Evolutionary conservation across 30 jellyfish, hydroid and myxozoan genomes (phyloP).

Genomic region (Chrysaora quinquecirrha): DNA sequence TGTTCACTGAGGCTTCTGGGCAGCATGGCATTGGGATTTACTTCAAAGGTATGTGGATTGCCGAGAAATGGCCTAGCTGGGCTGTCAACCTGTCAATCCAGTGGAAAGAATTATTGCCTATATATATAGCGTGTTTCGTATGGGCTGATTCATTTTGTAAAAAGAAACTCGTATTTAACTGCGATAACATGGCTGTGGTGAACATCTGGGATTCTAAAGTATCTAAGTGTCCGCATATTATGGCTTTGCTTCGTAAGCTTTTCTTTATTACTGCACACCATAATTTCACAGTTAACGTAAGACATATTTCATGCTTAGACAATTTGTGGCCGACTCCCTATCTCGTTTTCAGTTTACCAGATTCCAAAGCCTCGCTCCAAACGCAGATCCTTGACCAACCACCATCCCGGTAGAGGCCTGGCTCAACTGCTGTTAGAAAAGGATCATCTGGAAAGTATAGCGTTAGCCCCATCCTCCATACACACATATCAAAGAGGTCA

Average conservation of each 20-base stretch:
- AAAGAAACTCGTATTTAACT: constrained; percentile 7
- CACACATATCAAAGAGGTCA: too few relatives aligned
- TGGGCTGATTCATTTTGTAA: too few relatives aligned
- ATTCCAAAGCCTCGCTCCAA: background rate
- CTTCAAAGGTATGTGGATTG: constrained; percentile 2
- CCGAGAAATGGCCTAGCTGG: constrained; percentile 9
- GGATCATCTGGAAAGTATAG: too few relatives aligned
- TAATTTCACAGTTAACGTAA: background rate
- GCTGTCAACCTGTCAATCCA: background rate
- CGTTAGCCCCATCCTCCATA: too few relatives aligned
- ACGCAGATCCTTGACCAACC: background rate
- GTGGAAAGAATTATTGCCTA: constrained; percentile 30
- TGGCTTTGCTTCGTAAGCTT: background rate
- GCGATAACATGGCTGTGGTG: constrained; percentile 19
- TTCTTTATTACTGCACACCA: background rate
- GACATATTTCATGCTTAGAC: background rate
- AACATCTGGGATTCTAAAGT: background rate
- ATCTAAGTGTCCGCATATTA: background rate
- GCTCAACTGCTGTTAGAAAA: too few relatives aligned
- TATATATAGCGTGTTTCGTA: too few relatives aligned
- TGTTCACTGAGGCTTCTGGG: constrained; percentile 35
- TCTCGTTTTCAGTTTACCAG: background rate
- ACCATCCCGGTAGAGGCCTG: too few relatives aligned
- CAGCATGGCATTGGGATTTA: constrained; percentile 15
- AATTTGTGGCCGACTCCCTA: background rate